phyloP scores from a whole-genome alignment of 2,113 vertebrate genomes.

The Hyperopisus bebe region DNA sequence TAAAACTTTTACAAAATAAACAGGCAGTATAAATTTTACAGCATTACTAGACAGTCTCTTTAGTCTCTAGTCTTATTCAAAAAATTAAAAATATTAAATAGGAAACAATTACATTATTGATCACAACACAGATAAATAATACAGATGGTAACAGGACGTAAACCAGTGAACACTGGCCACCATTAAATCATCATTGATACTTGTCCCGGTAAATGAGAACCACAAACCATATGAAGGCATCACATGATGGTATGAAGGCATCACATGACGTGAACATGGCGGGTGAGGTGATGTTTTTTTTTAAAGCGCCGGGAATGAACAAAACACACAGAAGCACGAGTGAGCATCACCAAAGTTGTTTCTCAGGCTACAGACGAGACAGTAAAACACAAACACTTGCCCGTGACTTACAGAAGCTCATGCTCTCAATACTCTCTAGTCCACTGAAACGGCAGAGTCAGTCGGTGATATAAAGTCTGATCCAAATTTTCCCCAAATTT shows the following conservation, averaged over 20 bases:
- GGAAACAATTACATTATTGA: not conserved
- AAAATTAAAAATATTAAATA: not conserved
- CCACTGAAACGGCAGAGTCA: not conserved
- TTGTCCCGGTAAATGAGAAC: conserved; percentile 51
- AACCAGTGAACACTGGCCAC: not conserved
- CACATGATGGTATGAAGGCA: conserved; percentile 45
- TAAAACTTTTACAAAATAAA: not conserved
- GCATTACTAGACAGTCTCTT: not conserved
- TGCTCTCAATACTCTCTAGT: not conserved
- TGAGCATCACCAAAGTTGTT: conserved; percentile 85
- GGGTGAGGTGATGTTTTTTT: conserved; percentile 69
- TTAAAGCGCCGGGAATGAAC: conserved; percentile 54
- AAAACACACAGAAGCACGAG: conserved; percentile 68
- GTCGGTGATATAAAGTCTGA: not conserved
- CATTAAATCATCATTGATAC: conserved; percentile 74
- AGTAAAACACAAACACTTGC: conserved; percentile 51
- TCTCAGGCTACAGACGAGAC: conserved; percentile 52
- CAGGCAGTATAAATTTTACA: not conserved
- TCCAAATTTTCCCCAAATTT: not conserved
- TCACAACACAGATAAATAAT: not conserved
- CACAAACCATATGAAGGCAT: conserved; percentile 40
- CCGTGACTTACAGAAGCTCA: conserved; percentile 35
- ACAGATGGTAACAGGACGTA: not conserved
- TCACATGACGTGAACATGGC: conserved; percentile 64
- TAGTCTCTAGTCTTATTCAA: not conserved